These are phyloP conservation scores for Lepus europaeus DNA, from an alignment of 2,113 vertebrate species.

Conservation along the genomic window DNA sequence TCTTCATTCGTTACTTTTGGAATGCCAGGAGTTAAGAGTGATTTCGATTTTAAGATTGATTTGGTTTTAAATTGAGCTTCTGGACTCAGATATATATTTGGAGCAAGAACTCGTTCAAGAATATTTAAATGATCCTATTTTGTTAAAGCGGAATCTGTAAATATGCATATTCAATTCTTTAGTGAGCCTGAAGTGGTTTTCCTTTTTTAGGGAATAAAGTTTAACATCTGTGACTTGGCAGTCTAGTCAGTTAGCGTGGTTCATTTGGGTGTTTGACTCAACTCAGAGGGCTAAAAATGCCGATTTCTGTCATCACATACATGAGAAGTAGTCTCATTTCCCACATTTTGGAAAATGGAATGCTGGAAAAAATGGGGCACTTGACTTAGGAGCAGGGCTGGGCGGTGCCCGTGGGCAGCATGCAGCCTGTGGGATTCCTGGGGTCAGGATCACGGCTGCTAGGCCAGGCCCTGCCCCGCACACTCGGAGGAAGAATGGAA, in stretches of 20 bases:
- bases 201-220: neutral
- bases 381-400: neutral
- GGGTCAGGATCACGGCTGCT: neutral
- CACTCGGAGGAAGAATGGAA: neutral
- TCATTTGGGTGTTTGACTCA: constrained; percentile 1
- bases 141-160: neutral
- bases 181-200: neutral
- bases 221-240: neutral
- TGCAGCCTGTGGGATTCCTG: neutral
- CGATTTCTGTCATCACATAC: too few species aligned
- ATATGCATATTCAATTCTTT: neutral
- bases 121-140: neutral
- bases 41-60: constrained; percentile 4
- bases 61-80: neutral
- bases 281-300: neutral
- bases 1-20: neutral
- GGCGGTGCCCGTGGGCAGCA: too few species aligned
- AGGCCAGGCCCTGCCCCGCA: neutral
- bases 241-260: neutral
- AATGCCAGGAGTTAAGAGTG: neutral
- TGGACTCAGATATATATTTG: neutral
- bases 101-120: neutral
- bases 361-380: neutral
- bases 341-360: neutral
- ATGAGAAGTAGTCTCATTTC: neutral